Conservation (phyloP, 2,888 invertebrate species). For the Orthosia incerta region DNA sequence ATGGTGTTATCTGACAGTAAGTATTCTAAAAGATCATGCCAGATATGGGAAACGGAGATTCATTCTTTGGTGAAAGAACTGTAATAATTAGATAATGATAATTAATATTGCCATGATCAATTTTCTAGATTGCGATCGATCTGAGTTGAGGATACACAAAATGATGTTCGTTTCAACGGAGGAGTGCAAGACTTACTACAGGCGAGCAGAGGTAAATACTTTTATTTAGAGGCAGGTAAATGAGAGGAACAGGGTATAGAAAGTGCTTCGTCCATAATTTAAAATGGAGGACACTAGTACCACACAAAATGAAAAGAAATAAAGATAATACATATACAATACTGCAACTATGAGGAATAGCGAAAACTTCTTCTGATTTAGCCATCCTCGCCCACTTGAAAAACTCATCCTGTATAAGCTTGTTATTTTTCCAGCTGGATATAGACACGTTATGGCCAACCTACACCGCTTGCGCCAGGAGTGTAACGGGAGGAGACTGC, state of each 20-base stretch:
- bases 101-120: background rate
- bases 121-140: constrained; percentile 71
- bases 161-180: constrained; percentile 70
- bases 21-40: background rate
- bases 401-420: too few relatives aligned
- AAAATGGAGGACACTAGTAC: background rate
- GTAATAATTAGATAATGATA: background rate
- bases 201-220: constrained; percentile 67
- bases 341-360: too few relatives aligned
- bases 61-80: background rate
- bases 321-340: too few relatives aligned
- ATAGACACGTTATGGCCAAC: constrained; percentile 73
- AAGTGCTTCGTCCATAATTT: background rate
- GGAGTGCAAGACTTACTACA: constrained; percentile 72
- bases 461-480: constrained; percentile 73
- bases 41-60: background rate
- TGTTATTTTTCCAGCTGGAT: constrained; percentile 66
- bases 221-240: background rate
- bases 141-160: constrained; percentile 67
- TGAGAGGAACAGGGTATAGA: background rate
- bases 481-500: constrained; percentile 68
- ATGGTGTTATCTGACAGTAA: constrained; percentile 65
- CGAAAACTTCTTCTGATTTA: too few relatives aligned
- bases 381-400: too few relatives aligned
- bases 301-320: too few relatives aligned